phyloP scores from a whole-genome alignment of 2,888 invertebrate species.

The Sycophila texana region DNA sequence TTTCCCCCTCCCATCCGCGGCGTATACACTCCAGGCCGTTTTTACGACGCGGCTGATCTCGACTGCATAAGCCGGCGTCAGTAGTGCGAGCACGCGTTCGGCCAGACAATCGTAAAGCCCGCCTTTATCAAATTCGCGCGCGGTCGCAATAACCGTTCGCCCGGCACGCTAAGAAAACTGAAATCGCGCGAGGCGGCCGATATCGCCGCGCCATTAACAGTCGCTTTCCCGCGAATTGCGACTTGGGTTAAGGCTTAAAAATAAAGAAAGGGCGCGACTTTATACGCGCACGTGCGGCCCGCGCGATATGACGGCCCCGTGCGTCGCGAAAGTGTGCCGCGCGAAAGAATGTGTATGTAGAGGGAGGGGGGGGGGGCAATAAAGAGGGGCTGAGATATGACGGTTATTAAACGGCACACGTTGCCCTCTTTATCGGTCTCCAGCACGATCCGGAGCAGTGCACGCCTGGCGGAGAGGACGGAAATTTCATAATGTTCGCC shows the following conservation, averaged over 20 bases:
- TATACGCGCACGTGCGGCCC: neutral
- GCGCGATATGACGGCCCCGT: neutral
- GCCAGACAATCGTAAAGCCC: neutral
- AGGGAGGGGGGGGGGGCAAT: slow-evolving; percentile 12
- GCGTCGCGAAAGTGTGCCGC: neutral
- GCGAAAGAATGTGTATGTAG: slow-evolving; percentile 4
- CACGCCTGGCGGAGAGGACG: slow-evolving; percentile 96
- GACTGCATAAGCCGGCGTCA: neutral
- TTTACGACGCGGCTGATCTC: neutral
- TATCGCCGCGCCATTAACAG: neutral
- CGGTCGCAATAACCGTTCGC: neutral
- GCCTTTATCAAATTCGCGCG: neutral
- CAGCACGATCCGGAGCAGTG: slow-evolving; percentile 97
- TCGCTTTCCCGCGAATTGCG: slow-evolving; percentile 5
- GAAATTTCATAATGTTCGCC: slow-evolving; percentile 99
- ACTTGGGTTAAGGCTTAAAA: too few species aligned
- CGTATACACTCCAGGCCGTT: neutral
- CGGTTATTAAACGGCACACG: slow-evolving; percentile 48
- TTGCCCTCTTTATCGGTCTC: slow-evolving; percentile 56
- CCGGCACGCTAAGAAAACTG: slow-evolving; percentile 9
- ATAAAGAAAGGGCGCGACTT: neutral
- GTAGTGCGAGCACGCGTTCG: slow-evolving; percentile 27
- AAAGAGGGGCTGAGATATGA: slow-evolving; percentile 33
- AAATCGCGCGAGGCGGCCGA: neutral
- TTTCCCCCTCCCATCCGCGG: neutral